Evolutionary conservation across 1,140 invertebrate species (phyloP).

Genomic region (Proctacanthus coquilletti): DNA sequence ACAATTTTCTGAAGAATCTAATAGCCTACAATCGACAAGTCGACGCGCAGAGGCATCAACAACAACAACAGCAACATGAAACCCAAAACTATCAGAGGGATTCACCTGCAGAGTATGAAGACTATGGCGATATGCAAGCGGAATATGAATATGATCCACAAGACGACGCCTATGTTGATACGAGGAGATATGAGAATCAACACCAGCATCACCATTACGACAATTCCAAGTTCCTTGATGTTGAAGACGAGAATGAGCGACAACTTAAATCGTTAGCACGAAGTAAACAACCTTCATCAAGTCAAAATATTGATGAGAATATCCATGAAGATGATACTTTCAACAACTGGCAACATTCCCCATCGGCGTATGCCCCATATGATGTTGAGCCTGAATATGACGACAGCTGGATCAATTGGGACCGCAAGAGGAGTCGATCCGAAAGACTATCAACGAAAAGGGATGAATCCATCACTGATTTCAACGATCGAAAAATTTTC

Average conservation of each 20-base stretch:
- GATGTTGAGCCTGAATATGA: slow-evolving; percentile 4
- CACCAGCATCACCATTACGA: not conserved
- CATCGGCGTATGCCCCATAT: not conserved
- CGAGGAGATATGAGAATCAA: not conserved
- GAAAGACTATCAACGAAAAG: slow-evolving; percentile 3
- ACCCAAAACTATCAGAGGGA: slow-evolving; percentile 6
- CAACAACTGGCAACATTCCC: not conserved
- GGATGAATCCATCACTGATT: not conserved
- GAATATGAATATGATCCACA: slow-evolving; percentile 3
- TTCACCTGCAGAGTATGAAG: slow-evolving; percentile 2
- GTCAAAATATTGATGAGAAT: not conserved
- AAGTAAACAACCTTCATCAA: not conserved
- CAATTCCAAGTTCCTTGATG: not conserved
- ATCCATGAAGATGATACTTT: not conserved
- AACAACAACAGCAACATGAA: slow-evolving; percentile 14
- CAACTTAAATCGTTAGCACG: not conserved
- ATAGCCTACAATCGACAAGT: slow-evolving; percentile 32
- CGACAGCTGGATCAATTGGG: slow-evolving; percentile 12
- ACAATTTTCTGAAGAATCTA: slow-evolving; percentile 31
- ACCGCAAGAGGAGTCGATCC: slow-evolving; percentile 8
- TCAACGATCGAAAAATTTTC: not conserved
- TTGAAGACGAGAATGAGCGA: not conserved
- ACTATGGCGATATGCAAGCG: slow-evolving; percentile 2
- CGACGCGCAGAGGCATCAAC: slow-evolving; percentile 14
- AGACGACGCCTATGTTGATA: not conserved